Evolutionary conservation across 2,113 vertebrate genomes (phyloP).

Genomic region (Saccopteryx leptura): DNA sequence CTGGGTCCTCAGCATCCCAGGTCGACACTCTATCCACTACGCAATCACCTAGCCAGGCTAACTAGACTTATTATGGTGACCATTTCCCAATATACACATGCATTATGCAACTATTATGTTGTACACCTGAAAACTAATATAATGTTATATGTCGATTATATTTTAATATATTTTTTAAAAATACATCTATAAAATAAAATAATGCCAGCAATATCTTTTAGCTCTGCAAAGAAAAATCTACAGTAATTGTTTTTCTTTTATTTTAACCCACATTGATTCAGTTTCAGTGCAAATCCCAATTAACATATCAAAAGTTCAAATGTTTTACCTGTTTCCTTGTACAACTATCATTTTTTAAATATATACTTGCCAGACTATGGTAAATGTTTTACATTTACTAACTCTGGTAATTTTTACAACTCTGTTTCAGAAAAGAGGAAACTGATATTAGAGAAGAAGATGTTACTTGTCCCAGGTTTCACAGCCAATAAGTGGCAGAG

Average conservation of each 20-base stretch:
- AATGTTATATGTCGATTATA: not conserved
- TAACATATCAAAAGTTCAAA: not conserved
- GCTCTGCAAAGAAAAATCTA: not conserved
- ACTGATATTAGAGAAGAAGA: not conserved
- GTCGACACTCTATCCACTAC: too few species aligned
- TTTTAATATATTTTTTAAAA: not conserved
- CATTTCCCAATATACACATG: not conserved
- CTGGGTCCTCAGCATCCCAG: too few species aligned
- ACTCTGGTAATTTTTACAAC: not conserved
- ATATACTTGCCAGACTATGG: not conserved
- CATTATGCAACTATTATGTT: not conserved
- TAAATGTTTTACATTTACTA: not conserved
- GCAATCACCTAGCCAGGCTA: not conserved
- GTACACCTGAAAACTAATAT: not conserved
- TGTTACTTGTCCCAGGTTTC: not conserved
- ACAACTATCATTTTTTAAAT: not conserved
- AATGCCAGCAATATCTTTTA: not conserved
- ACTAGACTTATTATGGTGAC: not conserved
- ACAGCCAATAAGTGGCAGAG: not conserved
- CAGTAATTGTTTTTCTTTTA: not conserved
- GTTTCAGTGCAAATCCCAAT: not conserved
- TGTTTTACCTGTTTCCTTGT: not conserved
- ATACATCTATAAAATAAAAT: not conserved
- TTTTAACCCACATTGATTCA: not conserved
- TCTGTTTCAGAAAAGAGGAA: conserved; percentile 36